These are phyloP conservation scores for Ctenomys sociabilis DNA, from an alignment of 2,113 vertebrate genomes.

Conservation along the genomic window DNA sequence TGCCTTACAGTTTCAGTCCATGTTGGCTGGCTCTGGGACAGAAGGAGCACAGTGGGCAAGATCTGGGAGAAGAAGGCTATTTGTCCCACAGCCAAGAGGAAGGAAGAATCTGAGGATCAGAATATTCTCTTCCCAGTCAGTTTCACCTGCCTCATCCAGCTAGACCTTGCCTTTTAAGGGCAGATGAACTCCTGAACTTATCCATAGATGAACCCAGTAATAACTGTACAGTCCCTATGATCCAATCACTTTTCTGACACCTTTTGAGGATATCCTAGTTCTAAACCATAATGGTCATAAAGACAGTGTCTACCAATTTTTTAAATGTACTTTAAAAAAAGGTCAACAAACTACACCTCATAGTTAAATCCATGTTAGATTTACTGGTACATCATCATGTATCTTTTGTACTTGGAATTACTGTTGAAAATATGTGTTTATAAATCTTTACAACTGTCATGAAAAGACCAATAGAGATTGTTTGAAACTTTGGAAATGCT, in stretches of 20 bases:
- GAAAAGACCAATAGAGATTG: constrained; percentile 22
- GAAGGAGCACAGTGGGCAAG: neutral
- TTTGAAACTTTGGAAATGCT: constrained; percentile 16
- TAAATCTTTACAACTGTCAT: neutral
- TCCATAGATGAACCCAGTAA: neutral
- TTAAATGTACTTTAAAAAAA: neutral
- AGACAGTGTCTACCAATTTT: neutral
- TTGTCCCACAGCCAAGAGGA: neutral
- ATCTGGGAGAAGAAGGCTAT: neutral
- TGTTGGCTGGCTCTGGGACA: neutral
- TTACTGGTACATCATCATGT: neutral
- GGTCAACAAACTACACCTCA: too few species aligned
- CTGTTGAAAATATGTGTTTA: neutral
- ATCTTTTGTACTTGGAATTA: neutral
- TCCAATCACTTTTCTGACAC: neutral
- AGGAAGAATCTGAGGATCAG: neutral
- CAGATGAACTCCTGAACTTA: neutral
- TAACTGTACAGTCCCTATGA: neutral
- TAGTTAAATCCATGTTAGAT: constrained; percentile 11
- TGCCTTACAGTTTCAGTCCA: neutral
- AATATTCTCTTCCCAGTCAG: neutral
- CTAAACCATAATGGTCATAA: neutral
- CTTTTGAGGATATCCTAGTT: neutral
- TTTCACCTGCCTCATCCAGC: neutral
- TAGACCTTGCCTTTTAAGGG: neutral